Percentiles rank a stretch among this genome's conserved stretches.
phyloP scores from a whole-genome alignment of 2,797 vertebrate species.

The Sebastes itinus region DNA sequence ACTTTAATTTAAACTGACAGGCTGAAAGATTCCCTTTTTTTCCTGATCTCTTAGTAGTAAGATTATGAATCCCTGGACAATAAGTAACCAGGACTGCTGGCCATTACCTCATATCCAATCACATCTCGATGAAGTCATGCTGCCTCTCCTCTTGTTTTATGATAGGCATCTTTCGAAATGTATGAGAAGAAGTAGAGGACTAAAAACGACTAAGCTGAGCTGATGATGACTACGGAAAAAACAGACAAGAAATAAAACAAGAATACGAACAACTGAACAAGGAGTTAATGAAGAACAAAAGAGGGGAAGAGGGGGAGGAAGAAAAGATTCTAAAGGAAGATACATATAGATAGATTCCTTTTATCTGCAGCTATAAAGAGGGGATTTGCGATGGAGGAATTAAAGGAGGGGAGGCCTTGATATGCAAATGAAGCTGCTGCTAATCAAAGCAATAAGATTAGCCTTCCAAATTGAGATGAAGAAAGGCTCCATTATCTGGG shows the following conservation, averaged over 20 bases:
- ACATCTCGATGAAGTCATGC: constrained; percentile 35
- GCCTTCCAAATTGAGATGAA: constrained; percentile 90
- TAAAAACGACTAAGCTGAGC: background rate
- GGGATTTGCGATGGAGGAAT: constrained; percentile 83
- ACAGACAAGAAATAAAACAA: constrained; percentile 24
- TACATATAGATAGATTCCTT: constrained; percentile 80
- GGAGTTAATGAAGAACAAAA: constrained; percentile 54
- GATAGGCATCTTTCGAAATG: background rate
- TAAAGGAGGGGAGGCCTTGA: constrained; percentile 85
- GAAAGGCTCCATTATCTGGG: constrained; percentile 88
- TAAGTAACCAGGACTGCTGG: constrained; percentile 60
- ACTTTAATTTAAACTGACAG: constrained; percentile 41
- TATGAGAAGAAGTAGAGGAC: background rate
- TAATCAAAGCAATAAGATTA: constrained; percentile 91
- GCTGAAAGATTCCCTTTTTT: constrained; percentile 29
- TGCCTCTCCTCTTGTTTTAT: background rate
- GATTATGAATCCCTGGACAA: constrained; percentile 38
- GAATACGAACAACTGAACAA: constrained; percentile 48
- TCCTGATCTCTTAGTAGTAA: background rate
- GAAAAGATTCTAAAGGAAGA: constrained; percentile 79
- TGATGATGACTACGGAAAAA: background rate
- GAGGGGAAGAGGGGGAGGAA: constrained; percentile 38
- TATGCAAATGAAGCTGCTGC: constrained; percentile 86
- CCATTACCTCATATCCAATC: constrained; percentile 7
- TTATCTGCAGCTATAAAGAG: constrained; percentile 76